Evolutionary conservation across 2,888 invertebrate species (phyloP).

Genomic region (Lomographa bimaculata): DNA sequence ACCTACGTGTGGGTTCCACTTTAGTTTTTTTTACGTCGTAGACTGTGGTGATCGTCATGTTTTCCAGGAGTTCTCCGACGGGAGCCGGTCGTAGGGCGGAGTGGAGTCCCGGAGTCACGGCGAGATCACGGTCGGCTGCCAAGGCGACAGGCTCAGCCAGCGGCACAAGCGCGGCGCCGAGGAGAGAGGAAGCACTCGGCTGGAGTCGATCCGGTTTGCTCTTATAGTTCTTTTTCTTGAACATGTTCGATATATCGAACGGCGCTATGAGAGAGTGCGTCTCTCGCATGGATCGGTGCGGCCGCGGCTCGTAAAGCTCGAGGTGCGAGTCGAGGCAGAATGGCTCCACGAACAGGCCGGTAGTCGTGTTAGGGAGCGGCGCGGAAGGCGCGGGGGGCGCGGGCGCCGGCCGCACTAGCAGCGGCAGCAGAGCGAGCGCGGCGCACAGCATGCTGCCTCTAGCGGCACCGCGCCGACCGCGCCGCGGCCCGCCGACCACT

Average conservation of each 20-base stretch:
- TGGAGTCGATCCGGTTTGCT: constrained; percentile 2
- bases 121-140: neutral
- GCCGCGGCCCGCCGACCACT: constrained; percentile 14
- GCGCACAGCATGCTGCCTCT: constrained; percentile 21
- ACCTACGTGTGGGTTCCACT: neutral
- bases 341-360: neutral
- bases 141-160: neutral
- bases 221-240: constrained; percentile 44
- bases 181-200: constrained; percentile 15
- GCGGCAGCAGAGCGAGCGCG: constrained; percentile 13
- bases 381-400: neutral
- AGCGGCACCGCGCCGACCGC: constrained; percentile 20
- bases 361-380: neutral
- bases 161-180: constrained; percentile 14
- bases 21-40: neutral
- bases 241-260: constrained; percentile 63
- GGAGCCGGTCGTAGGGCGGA: neutral
- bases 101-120: no score
- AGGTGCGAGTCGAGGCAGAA: neutral
- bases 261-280: constrained; percentile 60
- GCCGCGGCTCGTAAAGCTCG: neutral
- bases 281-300: constrained; percentile 39
- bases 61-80: constrained; percentile 38
- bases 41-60: no score
- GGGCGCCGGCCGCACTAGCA: constrained; percentile 13